phyloP scores from a whole-genome alignment of 2,888 invertebrate genomes.

The Pilophorus perplexus region DNA sequence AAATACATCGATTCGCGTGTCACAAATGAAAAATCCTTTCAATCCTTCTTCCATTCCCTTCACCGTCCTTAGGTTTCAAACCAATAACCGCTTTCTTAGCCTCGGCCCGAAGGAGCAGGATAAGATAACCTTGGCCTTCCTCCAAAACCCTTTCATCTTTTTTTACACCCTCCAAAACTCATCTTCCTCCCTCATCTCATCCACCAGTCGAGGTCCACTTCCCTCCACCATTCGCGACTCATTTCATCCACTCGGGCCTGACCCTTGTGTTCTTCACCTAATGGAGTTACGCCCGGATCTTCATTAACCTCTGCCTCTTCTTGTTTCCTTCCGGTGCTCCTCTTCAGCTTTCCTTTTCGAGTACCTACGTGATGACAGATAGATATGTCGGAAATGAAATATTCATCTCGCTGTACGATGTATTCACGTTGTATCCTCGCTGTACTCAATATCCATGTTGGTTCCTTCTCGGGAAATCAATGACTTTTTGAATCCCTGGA shows the following conservation, averaged over 20 bases:
- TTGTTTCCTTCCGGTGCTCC: conserved; percentile 5
- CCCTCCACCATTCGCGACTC: not conserved
- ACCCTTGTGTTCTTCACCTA: conserved; percentile 5
- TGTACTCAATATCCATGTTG: no score
- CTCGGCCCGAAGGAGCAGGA: not conserved
- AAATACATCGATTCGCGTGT: no score
- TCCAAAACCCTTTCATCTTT: conserved; percentile 9
- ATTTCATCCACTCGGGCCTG: not conserved
- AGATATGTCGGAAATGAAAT: no score
- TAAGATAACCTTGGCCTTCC: conserved; percentile 12
- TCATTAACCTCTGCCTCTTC: conserved; percentile 13
- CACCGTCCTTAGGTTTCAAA: not conserved
- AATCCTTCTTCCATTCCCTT: not conserved
- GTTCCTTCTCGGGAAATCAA: no score
- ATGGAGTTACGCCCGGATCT: conserved; percentile 20
- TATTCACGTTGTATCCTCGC: no score
- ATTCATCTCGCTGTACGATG: no score
- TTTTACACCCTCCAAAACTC: not conserved
- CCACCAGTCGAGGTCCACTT: not conserved
- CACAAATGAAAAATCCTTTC: no score
- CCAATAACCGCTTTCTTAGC: not conserved
- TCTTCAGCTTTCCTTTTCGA: not conserved
- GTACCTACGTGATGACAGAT: no score
- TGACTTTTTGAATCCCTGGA: no score
- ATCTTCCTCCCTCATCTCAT: not conserved